A percentile compares a stretch with the other conserved stretches of the same genome.
Conservation (phyloP, 2,113 vertebrate genomes). For the Myodes glareolus region DNA sequence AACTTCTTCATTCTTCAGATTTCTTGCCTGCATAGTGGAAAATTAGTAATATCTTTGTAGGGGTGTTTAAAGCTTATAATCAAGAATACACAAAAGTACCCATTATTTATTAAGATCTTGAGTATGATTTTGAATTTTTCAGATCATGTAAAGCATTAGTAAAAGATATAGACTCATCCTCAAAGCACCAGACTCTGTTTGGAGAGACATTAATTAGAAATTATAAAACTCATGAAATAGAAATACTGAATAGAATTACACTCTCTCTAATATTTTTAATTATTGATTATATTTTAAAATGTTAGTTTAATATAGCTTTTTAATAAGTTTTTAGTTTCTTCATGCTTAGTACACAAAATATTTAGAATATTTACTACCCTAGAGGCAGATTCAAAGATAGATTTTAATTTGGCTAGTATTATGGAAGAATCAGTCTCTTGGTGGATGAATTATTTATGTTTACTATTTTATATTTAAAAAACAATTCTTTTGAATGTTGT, state of each 20-base stretch:
- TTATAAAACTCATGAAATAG: neutral
- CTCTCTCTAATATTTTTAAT: neutral
- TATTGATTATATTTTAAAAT: constrained; percentile 4
- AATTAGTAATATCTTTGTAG: neutral
- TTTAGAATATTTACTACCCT: neutral
- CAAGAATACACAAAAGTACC: neutral
- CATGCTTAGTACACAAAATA: neutral
- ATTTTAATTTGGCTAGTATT: neutral
- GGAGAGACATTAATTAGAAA: neutral
- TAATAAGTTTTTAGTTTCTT: neutral
- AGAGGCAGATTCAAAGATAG: neutral
- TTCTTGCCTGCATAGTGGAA: neutral
- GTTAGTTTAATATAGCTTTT: neutral
- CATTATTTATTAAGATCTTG: constrained; percentile 15
- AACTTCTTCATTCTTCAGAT: neutral
- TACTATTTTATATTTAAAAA: neutral
- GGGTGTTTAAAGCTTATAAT: constrained; percentile 7
- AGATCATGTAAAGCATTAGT: neutral
- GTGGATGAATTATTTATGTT: neutral
- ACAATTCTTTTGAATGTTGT: neutral
- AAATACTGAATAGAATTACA: neutral
- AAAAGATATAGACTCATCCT: neutral
- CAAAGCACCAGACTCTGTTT: neutral
- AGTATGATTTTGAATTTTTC: neutral
- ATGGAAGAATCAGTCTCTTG: neutral